Evolutionary conservation across 1,140 invertebrate genomes (phyloP).

Genomic region (Micrasema longulum): DNA sequence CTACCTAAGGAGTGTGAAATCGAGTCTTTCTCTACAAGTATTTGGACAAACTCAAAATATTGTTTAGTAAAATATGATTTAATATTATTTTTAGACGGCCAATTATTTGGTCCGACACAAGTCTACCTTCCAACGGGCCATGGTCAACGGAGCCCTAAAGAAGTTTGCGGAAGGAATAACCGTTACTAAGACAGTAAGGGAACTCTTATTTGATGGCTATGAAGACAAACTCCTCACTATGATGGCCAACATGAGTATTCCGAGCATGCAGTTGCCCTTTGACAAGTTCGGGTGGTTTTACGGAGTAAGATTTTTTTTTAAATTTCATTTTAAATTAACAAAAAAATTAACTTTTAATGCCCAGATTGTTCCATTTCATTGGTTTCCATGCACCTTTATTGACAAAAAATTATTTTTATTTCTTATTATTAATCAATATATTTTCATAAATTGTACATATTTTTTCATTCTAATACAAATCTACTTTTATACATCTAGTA

Average conservation of each 20-base stretch:
- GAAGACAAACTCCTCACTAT: conserved; percentile 75
- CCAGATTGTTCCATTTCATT: no score
- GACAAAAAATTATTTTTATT: no score
- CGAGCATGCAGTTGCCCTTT: conserved; percentile 71
- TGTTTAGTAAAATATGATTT: no score
- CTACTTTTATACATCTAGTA: no score
- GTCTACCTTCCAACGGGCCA: conserved; percentile 61
- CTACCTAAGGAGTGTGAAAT: no score
- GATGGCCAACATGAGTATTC: conserved; percentile 69
- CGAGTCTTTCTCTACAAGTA: no score
- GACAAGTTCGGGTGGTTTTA: conserved; percentile 85
- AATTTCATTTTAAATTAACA: neutral
- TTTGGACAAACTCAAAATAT: no score
- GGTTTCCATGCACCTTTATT: no score
- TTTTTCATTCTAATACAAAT: no score
- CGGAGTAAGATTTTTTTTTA: conserved; percentile 58
- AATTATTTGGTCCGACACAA: conserved; percentile 70
- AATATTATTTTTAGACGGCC: conserved; percentile 72
- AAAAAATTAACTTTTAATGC: no score
- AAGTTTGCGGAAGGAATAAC: conserved; percentile 68
- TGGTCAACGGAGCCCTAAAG: conserved; percentile 69
- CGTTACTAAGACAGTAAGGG: conserved; percentile 73
- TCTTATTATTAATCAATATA: no score
- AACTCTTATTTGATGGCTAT: conserved; percentile 83
- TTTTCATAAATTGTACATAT: no score